phyloP scores from a whole-genome alignment of 2,888 invertebrate species.

The Brachylomia viminalis region DNA sequence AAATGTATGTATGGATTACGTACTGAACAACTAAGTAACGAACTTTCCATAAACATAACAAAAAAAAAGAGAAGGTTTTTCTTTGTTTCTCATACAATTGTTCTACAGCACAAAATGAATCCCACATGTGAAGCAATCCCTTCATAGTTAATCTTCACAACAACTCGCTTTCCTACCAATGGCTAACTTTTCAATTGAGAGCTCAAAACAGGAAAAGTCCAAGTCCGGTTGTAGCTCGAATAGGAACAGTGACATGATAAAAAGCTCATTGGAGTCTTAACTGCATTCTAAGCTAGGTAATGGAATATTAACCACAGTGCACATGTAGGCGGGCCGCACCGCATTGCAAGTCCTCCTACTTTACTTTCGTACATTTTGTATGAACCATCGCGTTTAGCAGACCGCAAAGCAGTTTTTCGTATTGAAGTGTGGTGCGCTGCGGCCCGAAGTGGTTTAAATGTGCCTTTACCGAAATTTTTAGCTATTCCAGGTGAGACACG shows the following conservation, averaged over 20 bases:
- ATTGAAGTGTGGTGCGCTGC: not conserved
- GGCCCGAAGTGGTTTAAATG: not conserved
- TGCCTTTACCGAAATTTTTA: not conserved
- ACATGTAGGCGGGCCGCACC: not conserved
- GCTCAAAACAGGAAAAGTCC: not conserved
- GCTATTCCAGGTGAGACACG: not conserved
- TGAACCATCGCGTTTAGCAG: not conserved
- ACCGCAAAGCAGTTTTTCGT: not conserved
- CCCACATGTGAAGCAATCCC: not conserved
- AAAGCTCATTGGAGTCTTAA: not conserved
- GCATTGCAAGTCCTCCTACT: not conserved
- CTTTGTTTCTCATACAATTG: no score
- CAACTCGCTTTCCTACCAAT: not conserved
- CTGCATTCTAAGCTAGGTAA: no score
- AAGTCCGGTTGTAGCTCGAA: not conserved
- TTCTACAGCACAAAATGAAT: no score
- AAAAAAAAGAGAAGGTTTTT: no score
- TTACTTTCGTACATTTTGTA: not conserved
- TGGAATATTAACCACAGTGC: not conserved
- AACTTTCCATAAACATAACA: not conserved
- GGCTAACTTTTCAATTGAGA: conserved; percentile 6
- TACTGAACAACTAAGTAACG: not conserved
- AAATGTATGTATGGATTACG: no score
- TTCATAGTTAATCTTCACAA: not conserved
- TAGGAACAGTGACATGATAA: not conserved